Base-by-base conservation (phyloP, 1,140 invertebrate genomes). In the Eurosta solidaginis region DNA sequence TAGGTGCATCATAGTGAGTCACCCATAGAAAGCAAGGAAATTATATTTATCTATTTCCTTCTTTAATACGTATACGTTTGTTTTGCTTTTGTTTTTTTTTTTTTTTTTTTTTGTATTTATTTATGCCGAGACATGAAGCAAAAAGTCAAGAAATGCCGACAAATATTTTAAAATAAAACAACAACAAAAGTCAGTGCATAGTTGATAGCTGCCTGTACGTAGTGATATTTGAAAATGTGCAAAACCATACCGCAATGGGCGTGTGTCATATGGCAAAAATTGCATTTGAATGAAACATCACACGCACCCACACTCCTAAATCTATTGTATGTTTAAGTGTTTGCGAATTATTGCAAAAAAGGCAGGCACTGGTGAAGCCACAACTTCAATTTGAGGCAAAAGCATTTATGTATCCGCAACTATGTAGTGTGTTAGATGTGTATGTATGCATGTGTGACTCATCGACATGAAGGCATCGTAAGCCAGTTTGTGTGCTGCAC, bases 121-220 rank as follows among this genome's bases (percentile, higher is more conserved):
- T 68, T 68, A 33, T 68, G 33, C 6, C 59, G 40, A 7, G 33
- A 22, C 59, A 40, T n/a, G 40, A 68, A 33, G 33, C 59, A 68
- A 40, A 36, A 68, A 68, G 59, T 40, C 59, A 68, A 68, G 59
- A 40, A 68, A 40, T 40, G n/a, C 33, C 33, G 59, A 68, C 59
- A 40, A 36, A n/a, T 9, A 7, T n/a, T n/a, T n/a, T n/a, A 33
- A 68, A 17, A 7, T 7, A 33, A 25, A 9, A 63, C 36, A 17
- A 36, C 33, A 63, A 44, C 12, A 44, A 6, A 44, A 44, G 42
- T 6, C 14, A 10, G 50, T 54, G 50, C 14, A 44, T 44, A 12
- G 12, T n/a, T n/a, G n/a, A n/a, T n/a, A n/a, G n/a, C n/a, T n/a
- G n/a, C n/a, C n/a, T n/a, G n/a, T n/a, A n/a, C n/a, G n/a, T n/a